Base-by-base conservation (phyloP, 1,140 invertebrate species). In the Temnothorax nylanderi region DNA sequence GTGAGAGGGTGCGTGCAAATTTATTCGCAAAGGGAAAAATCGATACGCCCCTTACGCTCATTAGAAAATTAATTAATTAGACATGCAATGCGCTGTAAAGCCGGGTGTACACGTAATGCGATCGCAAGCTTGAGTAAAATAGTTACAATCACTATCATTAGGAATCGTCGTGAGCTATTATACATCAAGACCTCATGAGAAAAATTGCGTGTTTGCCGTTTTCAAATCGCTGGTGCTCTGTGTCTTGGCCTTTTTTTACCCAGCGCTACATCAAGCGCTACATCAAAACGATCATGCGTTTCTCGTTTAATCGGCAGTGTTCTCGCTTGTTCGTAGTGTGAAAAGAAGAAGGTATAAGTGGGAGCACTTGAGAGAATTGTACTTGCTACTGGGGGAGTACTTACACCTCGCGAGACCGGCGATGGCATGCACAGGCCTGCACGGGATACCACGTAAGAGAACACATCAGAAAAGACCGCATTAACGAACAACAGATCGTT, bases 381-480 rank as follows among this genome's bases (percentile, higher is more conserved):
- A 91, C 90, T 26, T 93, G 91, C 89, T 87, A 65, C 34, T 58
- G 64, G 64, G 88, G 92, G 89, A 65, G 96, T 98, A 98, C 98
- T 98, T 97, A 98, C 97, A 98, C 96, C 97, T 97, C 94, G 97
- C 97, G 95, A 98, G 96, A 94, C 97, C 96, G 96, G 97, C 97
- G 96, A 98, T 97, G 94, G 97, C 98, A 97, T 98, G 97, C 97
- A 98, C 96, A 95, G 97, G 96, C 96, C 97, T 97, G 97, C 92
- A 93, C 91, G 90, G 93, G 89, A 91, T 93, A 94, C 93, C 89
- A 93, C 89, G 91, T 32, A 88, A 93, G 93, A 93, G 93, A 93
- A 94, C 87, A 93, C 91, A 93, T 90, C 91, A 89, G 51, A 92
- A 95, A 94, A 93, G 91, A 90, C 47, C 85, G 88, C 65, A 91